phyloP scores from a whole-genome alignment of 2,797 vertebrate species.

The Pachyuromys duprasi region DNA sequence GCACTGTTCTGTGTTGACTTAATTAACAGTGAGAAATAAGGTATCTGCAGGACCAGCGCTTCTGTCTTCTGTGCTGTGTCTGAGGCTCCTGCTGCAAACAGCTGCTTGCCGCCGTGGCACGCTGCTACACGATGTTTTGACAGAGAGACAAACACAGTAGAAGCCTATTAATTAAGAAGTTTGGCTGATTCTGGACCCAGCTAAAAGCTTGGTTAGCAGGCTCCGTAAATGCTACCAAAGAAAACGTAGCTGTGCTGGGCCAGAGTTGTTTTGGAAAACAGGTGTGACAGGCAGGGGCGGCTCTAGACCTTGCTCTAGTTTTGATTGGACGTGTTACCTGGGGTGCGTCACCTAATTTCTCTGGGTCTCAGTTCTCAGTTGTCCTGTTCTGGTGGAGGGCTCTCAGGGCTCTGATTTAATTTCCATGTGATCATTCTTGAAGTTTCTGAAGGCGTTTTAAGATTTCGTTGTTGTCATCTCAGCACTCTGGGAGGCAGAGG shows the following conservation, averaged over 20 bases:
- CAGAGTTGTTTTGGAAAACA: conserved; percentile 18
- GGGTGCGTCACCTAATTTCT: not conserved
- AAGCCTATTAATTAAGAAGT: conserved; percentile 71
- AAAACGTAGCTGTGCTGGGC: conserved; percentile 15
- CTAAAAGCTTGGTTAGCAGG: conserved; percentile 45
- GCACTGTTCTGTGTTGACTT: conserved; percentile 63
- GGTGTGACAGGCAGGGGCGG: not conserved
- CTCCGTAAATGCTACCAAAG: conserved; percentile 43
- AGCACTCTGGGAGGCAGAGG: no score
- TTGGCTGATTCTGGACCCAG: conserved; percentile 60
- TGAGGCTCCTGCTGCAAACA: conserved; percentile 23
- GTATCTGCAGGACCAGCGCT: conserved; percentile 27
- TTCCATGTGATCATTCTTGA: not conserved
- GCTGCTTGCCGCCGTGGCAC: conserved; percentile 15
- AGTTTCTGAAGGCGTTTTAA: not conserved
- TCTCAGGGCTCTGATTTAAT: not conserved
- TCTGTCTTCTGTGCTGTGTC: conserved; percentile 23
- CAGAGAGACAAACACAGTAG: conserved; percentile 70
- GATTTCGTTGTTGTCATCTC: not conserved
- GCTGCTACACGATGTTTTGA: conserved; percentile 45
- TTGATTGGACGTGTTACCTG: conserved; percentile 28
- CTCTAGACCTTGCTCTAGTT: conserved; percentile 23
- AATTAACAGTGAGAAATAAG: conserved; percentile 68
- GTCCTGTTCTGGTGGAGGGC: not conserved
- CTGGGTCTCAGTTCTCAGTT: not conserved